A percentile compares a stretch with the other conserved stretches of the same genome.
phyloP scores from a whole-genome alignment of 2,888 invertebrate species.

The Metopia argyrocephala region DNA sequence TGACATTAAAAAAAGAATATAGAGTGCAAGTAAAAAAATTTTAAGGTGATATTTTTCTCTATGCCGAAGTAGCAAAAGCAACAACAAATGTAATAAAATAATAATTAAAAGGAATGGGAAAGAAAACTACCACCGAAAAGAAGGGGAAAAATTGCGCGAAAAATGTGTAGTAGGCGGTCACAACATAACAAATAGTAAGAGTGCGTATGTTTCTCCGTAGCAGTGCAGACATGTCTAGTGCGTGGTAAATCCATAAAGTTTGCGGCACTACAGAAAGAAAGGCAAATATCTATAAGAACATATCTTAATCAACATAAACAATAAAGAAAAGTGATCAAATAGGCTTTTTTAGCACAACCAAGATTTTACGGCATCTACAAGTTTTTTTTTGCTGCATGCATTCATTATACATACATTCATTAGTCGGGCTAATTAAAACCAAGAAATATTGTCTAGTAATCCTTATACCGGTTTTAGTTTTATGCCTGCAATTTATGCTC shows the following conservation, averaged over 20 bases:
- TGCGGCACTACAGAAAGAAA: too few relatives aligned
- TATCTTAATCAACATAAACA: not conserved
- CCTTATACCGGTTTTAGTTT: slow-evolving; percentile 15
- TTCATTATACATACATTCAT: too few relatives aligned
- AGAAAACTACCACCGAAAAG: slow-evolving; percentile 34
- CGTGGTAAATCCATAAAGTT: slow-evolving; percentile 36
- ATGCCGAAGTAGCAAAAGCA: slow-evolving; percentile 39
- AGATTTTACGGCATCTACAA: not conserved
- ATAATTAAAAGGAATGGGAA: slow-evolving; percentile 10
- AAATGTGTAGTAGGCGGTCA: slow-evolving; percentile 35
- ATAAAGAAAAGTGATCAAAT: not conserved
- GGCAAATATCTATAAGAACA: not conserved
- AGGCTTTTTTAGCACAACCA: not conserved
- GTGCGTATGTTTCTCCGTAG: slow-evolving; percentile 5
- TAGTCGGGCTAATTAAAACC: slow-evolving; percentile 7
- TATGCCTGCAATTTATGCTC: slow-evolving; percentile 1
- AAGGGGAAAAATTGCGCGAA: slow-evolving; percentile 56
- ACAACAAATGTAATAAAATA: slow-evolving; percentile 25
- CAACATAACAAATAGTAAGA: slow-evolving; percentile 29
- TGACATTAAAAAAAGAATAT: not conserved
- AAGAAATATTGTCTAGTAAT: not conserved
- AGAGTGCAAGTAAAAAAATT: not conserved
- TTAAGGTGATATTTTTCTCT: slow-evolving; percentile 50
- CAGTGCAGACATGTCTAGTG: slow-evolving; percentile 44
- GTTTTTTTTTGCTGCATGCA: slow-evolving; percentile 6